These are phyloP conservation scores for Tetrax tetrax DNA, from an alignment of 2,113 vertebrate species.

Conservation along the genomic window DNA sequence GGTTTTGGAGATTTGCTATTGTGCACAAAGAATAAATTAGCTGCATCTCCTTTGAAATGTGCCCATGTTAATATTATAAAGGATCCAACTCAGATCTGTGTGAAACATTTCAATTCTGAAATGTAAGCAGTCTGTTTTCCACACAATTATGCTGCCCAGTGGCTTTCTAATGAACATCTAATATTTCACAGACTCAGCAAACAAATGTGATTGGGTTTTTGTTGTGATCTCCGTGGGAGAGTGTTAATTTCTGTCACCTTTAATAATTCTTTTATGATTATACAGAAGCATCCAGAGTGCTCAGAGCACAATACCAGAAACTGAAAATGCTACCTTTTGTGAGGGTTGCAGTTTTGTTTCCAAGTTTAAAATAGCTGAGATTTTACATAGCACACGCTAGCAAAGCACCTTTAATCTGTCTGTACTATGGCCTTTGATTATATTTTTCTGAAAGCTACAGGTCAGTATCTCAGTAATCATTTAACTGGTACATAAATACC, in stretches of 20 bases:
- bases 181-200: background rate
- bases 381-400: background rate
- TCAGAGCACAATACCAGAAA: background rate
- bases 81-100: background rate
- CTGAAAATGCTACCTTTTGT: background rate
- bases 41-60: background rate
- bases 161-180: constrained; percentile 15
- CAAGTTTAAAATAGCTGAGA: background rate
- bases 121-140: background rate
- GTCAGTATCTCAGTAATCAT: background rate
- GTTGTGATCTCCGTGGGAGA: background rate
- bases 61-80: background rate
- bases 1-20: background rate
- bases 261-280: background rate
- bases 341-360: background rate
- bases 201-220: background rate
- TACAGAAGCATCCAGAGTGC: background rate
- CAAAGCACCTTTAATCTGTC: background rate
- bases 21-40: background rate
- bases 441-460: background rate
- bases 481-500: background rate
- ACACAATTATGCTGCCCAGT: constrained; percentile 13
- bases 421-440: too few species aligned
- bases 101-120: background rate
- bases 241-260: background rate